Percentiles rank a stretch among this genome's conserved stretches.
Conservation (phyloP, 2,888 invertebrate genomes). For the Parnassius orleans region DNA sequence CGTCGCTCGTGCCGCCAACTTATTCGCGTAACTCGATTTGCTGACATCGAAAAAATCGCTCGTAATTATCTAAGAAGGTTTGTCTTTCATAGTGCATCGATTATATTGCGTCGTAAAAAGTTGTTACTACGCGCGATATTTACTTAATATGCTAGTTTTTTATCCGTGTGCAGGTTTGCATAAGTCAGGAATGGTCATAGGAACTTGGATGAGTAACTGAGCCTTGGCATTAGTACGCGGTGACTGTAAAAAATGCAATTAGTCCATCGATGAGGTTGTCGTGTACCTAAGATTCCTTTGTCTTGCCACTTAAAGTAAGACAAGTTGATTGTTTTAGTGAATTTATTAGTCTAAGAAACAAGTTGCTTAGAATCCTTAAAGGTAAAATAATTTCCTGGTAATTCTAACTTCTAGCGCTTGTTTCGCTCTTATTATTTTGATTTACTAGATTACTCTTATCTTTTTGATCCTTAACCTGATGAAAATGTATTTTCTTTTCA, state of each 20-base stretch:
- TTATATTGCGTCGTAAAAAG: constrained; percentile 44
- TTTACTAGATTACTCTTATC: too few relatives aligned
- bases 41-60: constrained; percentile 43
- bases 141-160: constrained; percentile 64
- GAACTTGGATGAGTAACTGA: constrained; percentile 74
- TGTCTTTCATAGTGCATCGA: constrained; percentile 55
- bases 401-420: constrained; percentile 31
- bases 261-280: constrained; percentile 62
- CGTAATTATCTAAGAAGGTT: constrained; percentile 55
- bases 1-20: constrained; percentile 68
- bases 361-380: constrained; percentile 41
- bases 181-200: constrained; percentile 72
- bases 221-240: constrained; percentile 72
- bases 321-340: constrained; percentile 70
- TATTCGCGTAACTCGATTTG: constrained; percentile 69
- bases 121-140: constrained; percentile 53
- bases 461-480: too few relatives aligned
- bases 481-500: too few relatives aligned
- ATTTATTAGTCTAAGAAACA: constrained; percentile 62
- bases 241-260: constrained; percentile 75
- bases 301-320: constrained; percentile 61
- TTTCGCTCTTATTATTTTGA: too few relatives aligned
- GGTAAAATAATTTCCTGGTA: constrained; percentile 44
- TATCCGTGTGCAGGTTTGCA: constrained; percentile 64
- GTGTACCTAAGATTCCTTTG: constrained; percentile 71